phyloP scores from a whole-genome alignment of 2,888 invertebrate genomes.

The Caenorhabditis wallacei region DNA sequence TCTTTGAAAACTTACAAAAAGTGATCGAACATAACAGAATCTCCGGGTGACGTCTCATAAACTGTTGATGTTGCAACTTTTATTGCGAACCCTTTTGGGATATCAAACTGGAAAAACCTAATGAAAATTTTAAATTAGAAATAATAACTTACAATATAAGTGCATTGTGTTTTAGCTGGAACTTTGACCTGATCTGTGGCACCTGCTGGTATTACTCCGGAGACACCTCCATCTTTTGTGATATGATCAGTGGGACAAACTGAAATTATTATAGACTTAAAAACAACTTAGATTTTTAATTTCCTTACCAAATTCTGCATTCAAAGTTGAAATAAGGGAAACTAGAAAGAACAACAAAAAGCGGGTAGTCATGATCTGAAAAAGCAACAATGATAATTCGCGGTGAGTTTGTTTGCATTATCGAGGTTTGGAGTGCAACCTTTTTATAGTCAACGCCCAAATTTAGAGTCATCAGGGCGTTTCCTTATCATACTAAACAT shows the following conservation, averaged over 20 bases:
- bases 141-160: conserved; percentile 8
- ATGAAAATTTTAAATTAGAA: neutral
- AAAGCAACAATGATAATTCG: conserved; percentile 19
- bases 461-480: conserved; percentile 16
- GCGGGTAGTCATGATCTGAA: conserved; percentile 12
- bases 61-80: conserved; percentile 22
- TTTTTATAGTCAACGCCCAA: conserved; percentile 27
- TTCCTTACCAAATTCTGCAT: conserved; percentile 32
- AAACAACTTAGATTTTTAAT: neutral
- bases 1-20: conserved; percentile 31
- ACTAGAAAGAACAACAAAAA: neutral
- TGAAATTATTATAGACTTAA: neutral
- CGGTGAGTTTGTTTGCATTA: conserved; percentile 13
- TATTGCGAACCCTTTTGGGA: conserved; percentile 46
- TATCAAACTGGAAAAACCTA: conserved; percentile 33
- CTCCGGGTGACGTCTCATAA: conserved; percentile 43
- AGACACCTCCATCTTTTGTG: conserved; percentile 9
- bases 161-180: conserved; percentile 9
- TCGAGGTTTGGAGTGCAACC: conserved; percentile 7
- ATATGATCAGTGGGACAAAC: conserved; percentile 28
- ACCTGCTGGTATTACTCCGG: conserved; percentile 26
- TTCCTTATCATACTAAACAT: neutral
- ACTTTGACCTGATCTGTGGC: conserved; percentile 41
- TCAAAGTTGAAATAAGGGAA: neutral
- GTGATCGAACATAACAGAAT: conserved; percentile 21